Evolutionary conservation across 2,888 invertebrate species (phyloP).

Genomic region (Eurytoma adleriae): DNA sequence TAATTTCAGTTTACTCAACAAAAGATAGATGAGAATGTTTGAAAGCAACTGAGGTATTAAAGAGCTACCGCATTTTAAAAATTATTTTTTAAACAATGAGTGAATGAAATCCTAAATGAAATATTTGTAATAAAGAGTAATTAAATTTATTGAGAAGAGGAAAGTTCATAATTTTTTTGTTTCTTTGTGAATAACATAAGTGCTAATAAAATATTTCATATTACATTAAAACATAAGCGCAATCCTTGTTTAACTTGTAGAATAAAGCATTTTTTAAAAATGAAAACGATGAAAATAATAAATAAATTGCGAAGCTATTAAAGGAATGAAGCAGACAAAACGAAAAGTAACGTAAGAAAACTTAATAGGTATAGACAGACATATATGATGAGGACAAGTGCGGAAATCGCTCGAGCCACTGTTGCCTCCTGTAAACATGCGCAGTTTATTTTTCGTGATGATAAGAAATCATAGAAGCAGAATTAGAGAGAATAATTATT

Average conservation of each 20-base stretch:
- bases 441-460: constrained; percentile 50
- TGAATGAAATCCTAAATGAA: too few relatives aligned
- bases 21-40: too few relatives aligned
- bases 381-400: constrained; percentile 71
- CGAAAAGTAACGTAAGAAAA: constrained; percentile 56
- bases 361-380: constrained; percentile 71
- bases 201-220: too few relatives aligned
- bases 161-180: too few relatives aligned
- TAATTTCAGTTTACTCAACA: too few relatives aligned
- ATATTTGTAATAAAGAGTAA: too few relatives aligned
- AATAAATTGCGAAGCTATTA: neutral
- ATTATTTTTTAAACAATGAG: too few relatives aligned
- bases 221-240: too few relatives aligned
- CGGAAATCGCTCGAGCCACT: constrained; percentile 72
- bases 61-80: too few relatives aligned
- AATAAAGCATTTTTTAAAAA: neutral
- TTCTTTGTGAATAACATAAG: too few relatives aligned
- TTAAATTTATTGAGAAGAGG: too few relatives aligned
- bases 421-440: constrained; percentile 73
- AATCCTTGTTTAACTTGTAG: neutral
- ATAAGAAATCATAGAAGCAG: constrained; percentile 7
- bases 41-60: too few relatives aligned
- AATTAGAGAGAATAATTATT: constrained; percentile 1
- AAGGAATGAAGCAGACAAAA: neutral
- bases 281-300: neutral